Evolutionary conservation across 1,140 invertebrate genomes (phyloP).

Genomic region (Drosophila pseudoananassae): DNA sequence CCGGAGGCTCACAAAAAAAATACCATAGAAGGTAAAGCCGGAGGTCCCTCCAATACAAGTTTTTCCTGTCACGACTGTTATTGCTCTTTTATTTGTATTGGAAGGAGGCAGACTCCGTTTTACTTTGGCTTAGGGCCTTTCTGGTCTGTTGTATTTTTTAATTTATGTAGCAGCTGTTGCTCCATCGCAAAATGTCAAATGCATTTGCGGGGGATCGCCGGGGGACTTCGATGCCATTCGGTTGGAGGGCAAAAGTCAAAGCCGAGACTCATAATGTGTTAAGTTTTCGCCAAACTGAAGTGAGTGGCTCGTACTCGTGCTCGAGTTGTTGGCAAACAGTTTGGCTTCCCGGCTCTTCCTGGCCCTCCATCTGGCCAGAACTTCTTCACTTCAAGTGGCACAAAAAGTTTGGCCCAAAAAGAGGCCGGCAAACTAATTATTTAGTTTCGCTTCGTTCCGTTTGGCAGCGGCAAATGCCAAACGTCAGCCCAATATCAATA

Average conservation of each 20-base stretch:
- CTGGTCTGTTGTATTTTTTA: constrained; percentile 45
- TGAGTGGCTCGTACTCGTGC: constrained; percentile 69
- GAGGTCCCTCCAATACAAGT: constrained; percentile 40
- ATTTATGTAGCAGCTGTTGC: constrained; percentile 72
- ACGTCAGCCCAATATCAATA: constrained; percentile 77
- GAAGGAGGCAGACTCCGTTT: not conserved
- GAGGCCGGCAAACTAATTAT: constrained; percentile 82
- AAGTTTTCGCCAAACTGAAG: constrained; percentile 65
- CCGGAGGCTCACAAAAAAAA: constrained; percentile 14
- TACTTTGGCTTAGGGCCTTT: not conserved
- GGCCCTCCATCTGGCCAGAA: constrained; percentile 27
- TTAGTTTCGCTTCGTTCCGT: constrained; percentile 72
- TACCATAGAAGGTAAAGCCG: not conserved
- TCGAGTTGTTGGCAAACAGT: constrained; percentile 79
- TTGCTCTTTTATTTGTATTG: constrained; percentile 52
- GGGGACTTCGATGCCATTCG: constrained; percentile 13
- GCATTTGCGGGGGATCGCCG: constrained; percentile 46
- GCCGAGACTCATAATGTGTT: constrained; percentile 75
- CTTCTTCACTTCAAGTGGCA: constrained; percentile 74
- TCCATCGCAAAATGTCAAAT: constrained; percentile 69
- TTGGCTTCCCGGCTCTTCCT: constrained; percentile 35
- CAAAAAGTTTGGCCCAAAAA: constrained; percentile 72
- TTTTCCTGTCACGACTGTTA: constrained; percentile 23
- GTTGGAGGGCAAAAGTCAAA: constrained; percentile 16
- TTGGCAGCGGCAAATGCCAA: constrained; percentile 50